Percentiles rank a stretch among this genome's conserved stretches.
Conservation (phyloP, 2,888 invertebrate species). For the Oscheius sp. region DNA sequence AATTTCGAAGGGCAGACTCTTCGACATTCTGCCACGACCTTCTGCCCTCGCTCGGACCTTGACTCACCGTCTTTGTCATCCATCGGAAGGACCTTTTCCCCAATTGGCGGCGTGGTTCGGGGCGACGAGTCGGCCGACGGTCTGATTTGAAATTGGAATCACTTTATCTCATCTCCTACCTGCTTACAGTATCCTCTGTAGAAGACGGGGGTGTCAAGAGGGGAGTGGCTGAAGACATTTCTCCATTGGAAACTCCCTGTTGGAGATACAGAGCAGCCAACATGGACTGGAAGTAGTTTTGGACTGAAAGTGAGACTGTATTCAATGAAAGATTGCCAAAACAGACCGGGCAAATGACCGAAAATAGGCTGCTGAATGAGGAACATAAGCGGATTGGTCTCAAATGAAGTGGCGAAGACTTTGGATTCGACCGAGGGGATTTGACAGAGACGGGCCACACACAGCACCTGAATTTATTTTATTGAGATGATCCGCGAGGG, state of each 20-base stretch:
- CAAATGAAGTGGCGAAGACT: slow-evolving; percentile 34
- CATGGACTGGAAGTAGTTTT: slow-evolving; percentile 37
- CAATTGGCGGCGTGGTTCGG: slow-evolving; percentile 41
- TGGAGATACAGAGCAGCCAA: slow-evolving; percentile 30
- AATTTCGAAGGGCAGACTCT: not conserved
- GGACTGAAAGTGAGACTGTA: not conserved
- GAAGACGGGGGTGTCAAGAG: slow-evolving; percentile 31
- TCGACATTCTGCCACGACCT: too few relatives aligned
- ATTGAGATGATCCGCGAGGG: not conserved
- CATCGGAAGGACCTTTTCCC: slow-evolving; percentile 65
- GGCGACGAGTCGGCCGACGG: slow-evolving; percentile 42
- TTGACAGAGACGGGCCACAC: slow-evolving; percentile 40
- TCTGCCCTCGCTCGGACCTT: not conserved
- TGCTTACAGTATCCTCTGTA: slow-evolving; percentile 26
- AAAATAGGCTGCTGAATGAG: slow-evolving; percentile 30
- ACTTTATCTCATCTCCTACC: not conserved
- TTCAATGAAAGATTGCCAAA: not conserved
- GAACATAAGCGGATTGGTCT: slow-evolving; percentile 33
- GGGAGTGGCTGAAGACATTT: not conserved
- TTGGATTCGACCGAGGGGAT: slow-evolving; percentile 38
- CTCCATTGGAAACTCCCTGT: not conserved
- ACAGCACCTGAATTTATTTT: slow-evolving; percentile 37
- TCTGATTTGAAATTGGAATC: not conserved
- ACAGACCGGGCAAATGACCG: slow-evolving; percentile 9
- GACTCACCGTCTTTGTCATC: slow-evolving; percentile 70